phyloP scores from a whole-genome alignment of 2,888 invertebrate genomes.

The Mantis religiosa region DNA sequence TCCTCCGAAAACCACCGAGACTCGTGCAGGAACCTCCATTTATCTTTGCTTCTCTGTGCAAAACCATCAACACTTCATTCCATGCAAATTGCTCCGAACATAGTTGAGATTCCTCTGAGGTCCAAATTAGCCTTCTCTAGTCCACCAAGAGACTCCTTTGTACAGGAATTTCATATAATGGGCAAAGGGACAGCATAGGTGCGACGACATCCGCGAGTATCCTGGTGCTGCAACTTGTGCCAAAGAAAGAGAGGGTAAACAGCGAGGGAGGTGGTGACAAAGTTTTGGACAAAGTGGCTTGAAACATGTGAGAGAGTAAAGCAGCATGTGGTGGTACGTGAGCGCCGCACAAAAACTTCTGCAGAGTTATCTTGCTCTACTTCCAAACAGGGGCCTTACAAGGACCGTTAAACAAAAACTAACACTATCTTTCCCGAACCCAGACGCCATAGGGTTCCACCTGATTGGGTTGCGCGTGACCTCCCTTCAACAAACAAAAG shows the following conservation, averaged over 20 bases:
- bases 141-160: background rate
- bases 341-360: background rate
- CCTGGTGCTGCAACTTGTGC: background rate
- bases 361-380: background rate
- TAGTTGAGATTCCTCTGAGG: background rate
- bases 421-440: background rate
- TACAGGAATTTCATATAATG: background rate
- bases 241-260: background rate
- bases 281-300: background rate
- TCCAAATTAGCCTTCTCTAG: background rate
- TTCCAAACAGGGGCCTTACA: background rate
- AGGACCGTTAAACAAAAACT: background rate
- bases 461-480: background rate
- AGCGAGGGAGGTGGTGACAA: background rate
- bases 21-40: background rate
- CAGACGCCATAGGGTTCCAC: background rate
- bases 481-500: too few species aligned
- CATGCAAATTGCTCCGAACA: background rate
- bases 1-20: background rate
- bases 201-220: background rate
- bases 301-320: too few species aligned
- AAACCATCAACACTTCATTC: conserved; percentile 2
- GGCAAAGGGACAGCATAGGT: background rate
- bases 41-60: background rate
- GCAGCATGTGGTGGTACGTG: background rate